phyloP scores from a whole-genome alignment of 2,888 invertebrate species.

The Epirrhoe alternata region DNA sequence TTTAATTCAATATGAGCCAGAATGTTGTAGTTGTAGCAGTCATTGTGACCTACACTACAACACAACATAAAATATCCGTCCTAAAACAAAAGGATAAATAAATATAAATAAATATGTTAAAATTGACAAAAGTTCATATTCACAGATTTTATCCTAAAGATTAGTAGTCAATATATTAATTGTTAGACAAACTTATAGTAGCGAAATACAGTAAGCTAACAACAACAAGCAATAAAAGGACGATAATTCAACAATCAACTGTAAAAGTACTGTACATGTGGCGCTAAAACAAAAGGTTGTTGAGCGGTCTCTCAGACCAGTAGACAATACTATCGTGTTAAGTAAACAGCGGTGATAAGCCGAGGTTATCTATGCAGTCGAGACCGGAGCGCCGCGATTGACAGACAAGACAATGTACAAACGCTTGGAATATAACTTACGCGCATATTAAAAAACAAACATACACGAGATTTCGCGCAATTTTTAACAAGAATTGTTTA shows the following conservation, averaged over 20 bases:
- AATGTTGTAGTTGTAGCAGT: too few species aligned
- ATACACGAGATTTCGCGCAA: not conserved
- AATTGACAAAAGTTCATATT: too few species aligned
- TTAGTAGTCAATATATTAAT: too few species aligned
- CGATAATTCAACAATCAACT: not conserved
- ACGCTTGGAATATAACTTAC: not conserved
- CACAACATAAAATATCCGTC: too few species aligned
- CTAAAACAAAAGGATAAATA: too few species aligned
- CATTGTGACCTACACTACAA: too few species aligned
- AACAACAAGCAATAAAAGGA: not conserved
- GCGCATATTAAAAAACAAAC: too few species aligned
- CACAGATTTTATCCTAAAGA: too few species aligned
- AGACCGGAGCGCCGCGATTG: constrained; percentile 55
- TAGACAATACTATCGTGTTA: constrained; percentile 54
- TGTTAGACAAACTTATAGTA: too few species aligned
- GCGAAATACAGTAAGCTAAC: too few species aligned
- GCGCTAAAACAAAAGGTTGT: not conserved
- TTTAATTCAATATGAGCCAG: too few species aligned
- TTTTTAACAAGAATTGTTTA: not conserved
- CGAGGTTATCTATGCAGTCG: constrained; percentile 73
- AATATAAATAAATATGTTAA: too few species aligned
- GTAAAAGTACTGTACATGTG: not conserved
- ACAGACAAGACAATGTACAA: constrained; percentile 41
- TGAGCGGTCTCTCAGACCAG: constrained; percentile 40
- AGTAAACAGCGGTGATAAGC: constrained; percentile 74